These are phyloP conservation scores for Hydrolagus colliei DNA, from an alignment of 2,797 vertebrate genomes.

Conservation along the genomic window DNA sequence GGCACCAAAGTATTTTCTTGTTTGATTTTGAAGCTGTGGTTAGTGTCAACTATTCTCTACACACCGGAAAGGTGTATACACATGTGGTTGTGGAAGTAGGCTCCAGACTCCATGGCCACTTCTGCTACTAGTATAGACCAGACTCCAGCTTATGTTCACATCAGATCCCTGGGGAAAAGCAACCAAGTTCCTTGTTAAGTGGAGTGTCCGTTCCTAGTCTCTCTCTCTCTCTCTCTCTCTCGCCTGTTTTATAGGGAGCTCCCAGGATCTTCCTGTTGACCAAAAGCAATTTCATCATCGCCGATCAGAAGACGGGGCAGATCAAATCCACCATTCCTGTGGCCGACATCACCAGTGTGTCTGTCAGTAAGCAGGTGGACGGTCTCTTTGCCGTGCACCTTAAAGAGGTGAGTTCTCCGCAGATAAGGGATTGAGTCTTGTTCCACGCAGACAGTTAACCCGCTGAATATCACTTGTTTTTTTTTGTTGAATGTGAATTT, in stretches of 20 bases:
- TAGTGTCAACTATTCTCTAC: too few relatives aligned
- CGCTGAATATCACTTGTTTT: neutral
- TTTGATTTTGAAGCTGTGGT: too few relatives aligned
- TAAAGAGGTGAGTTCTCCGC: slow-evolving; percentile 70
- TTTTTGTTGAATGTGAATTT: neutral
- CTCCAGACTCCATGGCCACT: neutral
- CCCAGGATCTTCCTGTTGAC: slow-evolving; percentile 88
- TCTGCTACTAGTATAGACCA: neutral
- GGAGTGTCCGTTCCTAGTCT: neutral
- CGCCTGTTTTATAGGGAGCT: slow-evolving; percentile 61
- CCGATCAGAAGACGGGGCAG: slow-evolving; percentile 93
- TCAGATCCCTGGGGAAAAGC: neutral
- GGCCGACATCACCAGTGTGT: slow-evolving; percentile 81
- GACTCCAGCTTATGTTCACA: neutral
- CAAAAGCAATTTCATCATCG: slow-evolving; percentile 82
- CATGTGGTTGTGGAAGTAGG: too few relatives aligned
- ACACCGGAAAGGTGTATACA: too few relatives aligned
- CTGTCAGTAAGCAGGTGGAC: slow-evolving; percentile 86
- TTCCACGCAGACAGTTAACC: neutral
- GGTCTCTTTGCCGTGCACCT: slow-evolving; percentile 91
- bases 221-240: neutral
- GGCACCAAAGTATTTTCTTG: too few relatives aligned
- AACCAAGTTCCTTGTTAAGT: neutral
- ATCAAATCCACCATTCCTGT: slow-evolving; percentile 87
- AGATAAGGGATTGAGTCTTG: neutral